Percentiles rank a stretch among this genome's conserved stretches.
Evolutionary conservation across 2,113 vertebrate species (phyloP).

Genomic region (Mesembrinibis cayennensis): DNA sequence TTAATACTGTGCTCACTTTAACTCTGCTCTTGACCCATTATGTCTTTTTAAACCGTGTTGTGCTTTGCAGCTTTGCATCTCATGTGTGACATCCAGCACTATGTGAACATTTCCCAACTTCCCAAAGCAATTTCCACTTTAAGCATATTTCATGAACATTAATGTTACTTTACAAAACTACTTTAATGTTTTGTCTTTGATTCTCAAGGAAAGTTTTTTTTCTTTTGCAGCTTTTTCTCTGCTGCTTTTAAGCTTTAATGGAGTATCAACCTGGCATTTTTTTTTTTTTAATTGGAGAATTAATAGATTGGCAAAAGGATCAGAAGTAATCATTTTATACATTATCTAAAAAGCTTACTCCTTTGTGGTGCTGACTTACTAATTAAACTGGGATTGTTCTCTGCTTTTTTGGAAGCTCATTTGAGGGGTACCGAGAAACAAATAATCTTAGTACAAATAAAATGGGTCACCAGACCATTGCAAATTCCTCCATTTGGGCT

Average conservation of each 20-base stretch:
- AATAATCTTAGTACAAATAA: background rate
- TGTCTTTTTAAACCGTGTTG: background rate
- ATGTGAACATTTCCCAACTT: conserved; percentile 30
- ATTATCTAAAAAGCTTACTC: background rate
- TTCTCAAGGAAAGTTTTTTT: background rate
- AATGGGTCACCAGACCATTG: background rate
- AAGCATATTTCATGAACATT: conserved; percentile 41
- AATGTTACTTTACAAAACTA: conserved; percentile 12
- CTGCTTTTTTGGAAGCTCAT: background rate
- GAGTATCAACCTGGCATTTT: background rate
- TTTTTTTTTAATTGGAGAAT: background rate
- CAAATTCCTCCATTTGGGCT: background rate
- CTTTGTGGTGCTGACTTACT: background rate
- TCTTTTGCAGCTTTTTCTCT: background rate
- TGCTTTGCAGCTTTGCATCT: background rate
- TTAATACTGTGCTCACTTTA: background rate
- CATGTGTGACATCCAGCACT: background rate
- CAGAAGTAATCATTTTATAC: background rate
- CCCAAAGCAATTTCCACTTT: conserved; percentile 50
- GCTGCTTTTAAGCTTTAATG: conserved; percentile 20
- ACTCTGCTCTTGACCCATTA: background rate
- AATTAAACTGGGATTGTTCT: conserved; percentile 37
- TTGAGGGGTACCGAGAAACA: background rate
- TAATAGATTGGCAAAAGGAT: conserved; percentile 46
- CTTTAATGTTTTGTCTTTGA: conserved; percentile 44